Evolutionary conservation across 2,797 vertebrate genomes (phyloP), one percentile per base, ranked within the genome.

Genomic region (Dermochelys coriacea): DNA sequence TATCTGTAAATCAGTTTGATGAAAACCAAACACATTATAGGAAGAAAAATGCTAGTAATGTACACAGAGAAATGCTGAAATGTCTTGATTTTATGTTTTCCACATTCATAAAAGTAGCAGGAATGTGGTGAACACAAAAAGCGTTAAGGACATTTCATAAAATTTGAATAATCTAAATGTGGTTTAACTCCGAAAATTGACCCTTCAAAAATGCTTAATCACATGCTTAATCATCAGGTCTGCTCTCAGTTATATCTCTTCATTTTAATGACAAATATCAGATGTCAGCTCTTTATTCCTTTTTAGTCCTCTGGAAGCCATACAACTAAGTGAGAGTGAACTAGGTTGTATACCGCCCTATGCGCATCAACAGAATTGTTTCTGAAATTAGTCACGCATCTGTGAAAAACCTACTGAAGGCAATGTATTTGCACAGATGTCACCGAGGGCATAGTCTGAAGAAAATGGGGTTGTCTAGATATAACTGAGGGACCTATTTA

Each of bases 361-460:
- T 52, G 4, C 8, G 31, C 45, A 82, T 41, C 64, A 93, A 86
- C 3, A 80, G 49, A 93, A 92, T 68, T 92, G 74, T 31, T 87
- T 91, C 81, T 16, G 94, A 91, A 93, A 92, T 96, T 90, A 95
- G 80, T 57, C 54, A 59, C 86, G 83, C 78, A 37, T 2, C 84
- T 2, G 3, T 71, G 90, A 59, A 88, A 91, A 96, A 88, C 1
- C 0, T 37, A 92, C 78, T 84, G 27, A 96, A 96, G 81, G 90
- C 64, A 88, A 94, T 91, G 51, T 84, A 93, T 61, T 84, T 93
- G 90, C 45, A 82, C 59, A 96, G 91, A 82, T 92, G 86, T 94
- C 85, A 95, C 75, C 52, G 93, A 55, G 50, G 91, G 51, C 47
- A 79, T 86, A 94, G 93, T 96, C 86, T 91, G 84, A 96, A 95